These are phyloP conservation scores for Leptopilina syphax DNA, from an alignment of 2,888 invertebrate genomes.

Conservation along the genomic window DNA sequence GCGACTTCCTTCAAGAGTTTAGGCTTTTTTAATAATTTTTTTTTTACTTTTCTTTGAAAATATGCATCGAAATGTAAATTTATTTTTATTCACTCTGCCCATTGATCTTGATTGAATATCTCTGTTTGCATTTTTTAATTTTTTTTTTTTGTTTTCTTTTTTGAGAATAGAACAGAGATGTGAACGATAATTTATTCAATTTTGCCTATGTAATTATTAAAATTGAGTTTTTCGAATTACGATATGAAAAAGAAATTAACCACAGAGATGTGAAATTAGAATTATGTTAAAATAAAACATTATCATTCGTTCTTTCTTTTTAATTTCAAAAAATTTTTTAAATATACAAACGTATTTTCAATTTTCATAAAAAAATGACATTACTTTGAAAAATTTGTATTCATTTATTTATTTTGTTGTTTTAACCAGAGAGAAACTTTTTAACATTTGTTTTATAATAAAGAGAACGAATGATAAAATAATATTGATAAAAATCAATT, in stretches of 20 bases:
- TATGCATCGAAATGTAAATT: background rate
- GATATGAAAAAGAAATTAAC: background rate
- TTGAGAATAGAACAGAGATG: background rate
- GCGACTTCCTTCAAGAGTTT: background rate
- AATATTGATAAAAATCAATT: too few relatives aligned
- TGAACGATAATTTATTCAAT: background rate
- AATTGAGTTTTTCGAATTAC: too few relatives aligned
- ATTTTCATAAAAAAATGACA: too few relatives aligned
- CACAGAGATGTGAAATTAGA: conserved; percentile 32
- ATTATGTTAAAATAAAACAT: conserved; percentile 10
- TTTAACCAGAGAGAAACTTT: too few relatives aligned
- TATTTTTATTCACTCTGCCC: conserved; percentile 41
- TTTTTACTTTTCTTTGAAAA: background rate
- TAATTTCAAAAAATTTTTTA: too few relatives aligned
- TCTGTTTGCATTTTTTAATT: background rate
- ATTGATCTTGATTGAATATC: conserved; percentile 32
- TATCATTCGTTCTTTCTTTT: background rate
- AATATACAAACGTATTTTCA: too few relatives aligned
- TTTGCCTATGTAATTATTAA: too few relatives aligned
- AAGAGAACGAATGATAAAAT: too few relatives aligned
- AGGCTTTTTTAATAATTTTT: background rate
- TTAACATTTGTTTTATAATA: too few relatives aligned
- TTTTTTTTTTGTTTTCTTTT: background rate
- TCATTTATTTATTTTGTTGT: too few relatives aligned
- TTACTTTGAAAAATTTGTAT: too few relatives aligned